Conservation (phyloP, 2,113 vertebrate species). For the Vanacampus margaritifer region DNA sequence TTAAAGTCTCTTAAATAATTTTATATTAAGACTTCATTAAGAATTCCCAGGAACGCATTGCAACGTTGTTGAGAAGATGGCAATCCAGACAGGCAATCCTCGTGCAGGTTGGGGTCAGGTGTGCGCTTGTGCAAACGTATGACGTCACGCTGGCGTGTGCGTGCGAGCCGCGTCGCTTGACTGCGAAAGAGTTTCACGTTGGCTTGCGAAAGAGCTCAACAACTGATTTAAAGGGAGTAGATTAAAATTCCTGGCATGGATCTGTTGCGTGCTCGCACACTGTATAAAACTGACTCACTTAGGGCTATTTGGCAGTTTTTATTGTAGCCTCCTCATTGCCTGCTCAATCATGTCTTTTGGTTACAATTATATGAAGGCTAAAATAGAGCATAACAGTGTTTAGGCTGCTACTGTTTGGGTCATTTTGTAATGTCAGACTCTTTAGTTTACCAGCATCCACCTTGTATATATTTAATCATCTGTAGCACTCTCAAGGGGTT, state of each 20-base stretch:
- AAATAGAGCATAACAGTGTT: not conserved
- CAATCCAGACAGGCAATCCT: not conserved
- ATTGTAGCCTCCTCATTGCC: not conserved
- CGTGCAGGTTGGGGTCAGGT: slow-evolving; percentile 25
- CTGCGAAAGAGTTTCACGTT: slow-evolving; percentile 67
- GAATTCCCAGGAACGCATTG: not conserved
- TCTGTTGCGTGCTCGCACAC: slow-evolving; percentile 54
- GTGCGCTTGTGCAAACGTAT: slow-evolving; percentile 15
- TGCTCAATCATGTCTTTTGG: slow-evolving; percentile 10
- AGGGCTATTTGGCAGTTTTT: slow-evolving; percentile 17
- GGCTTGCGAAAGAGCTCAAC: slow-evolving; percentile 65
- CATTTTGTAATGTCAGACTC: not conserved
- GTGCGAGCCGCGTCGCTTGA: slow-evolving; percentile 63
- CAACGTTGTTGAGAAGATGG: not conserved
- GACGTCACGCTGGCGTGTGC: slow-evolving; percentile 72
- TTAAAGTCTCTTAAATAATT: too few relatives aligned
- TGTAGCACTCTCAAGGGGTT: not conserved
- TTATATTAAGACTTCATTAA: not conserved
- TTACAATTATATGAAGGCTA: not conserved
- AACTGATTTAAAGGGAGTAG: slow-evolving; percentile 48
- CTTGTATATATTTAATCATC: not conserved
- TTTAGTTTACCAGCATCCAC: not conserved
- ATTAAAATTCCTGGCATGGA: slow-evolving; percentile 72
- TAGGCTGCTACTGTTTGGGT: not conserved
- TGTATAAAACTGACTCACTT: slow-evolving; percentile 3